Conservation (phyloP, 2,113 vertebrate genomes). For the Nothobranchius furzeri region DNA sequence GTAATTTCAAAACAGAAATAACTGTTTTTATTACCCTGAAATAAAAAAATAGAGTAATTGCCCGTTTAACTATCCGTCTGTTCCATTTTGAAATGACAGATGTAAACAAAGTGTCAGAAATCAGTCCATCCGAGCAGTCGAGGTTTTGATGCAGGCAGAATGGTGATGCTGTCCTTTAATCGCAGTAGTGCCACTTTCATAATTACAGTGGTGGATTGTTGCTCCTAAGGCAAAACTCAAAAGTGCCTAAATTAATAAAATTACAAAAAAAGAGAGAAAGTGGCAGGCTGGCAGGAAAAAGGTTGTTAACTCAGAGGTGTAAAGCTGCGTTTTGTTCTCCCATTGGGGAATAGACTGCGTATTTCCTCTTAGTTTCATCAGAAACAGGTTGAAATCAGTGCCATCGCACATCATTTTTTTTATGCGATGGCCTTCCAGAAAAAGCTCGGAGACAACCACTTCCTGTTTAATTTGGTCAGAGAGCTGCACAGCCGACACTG, state of each 20-base stretch:
- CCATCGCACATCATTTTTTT: slow-evolving; percentile 50
- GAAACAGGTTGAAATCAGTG: slow-evolving; percentile 47
- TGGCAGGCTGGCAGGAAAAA: slow-evolving; percentile 19
- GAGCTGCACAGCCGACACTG: slow-evolving; percentile 30
- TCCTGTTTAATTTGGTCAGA: slow-evolving; percentile 58
- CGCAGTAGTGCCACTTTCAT: slow-evolving; percentile 19
- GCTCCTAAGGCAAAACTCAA: slow-evolving; percentile 36
- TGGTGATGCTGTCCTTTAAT: slow-evolving; percentile 23
- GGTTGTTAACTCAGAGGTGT: slow-evolving; percentile 37
- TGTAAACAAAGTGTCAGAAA: background rate
- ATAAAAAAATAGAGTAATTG: background rate
- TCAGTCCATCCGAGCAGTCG: background rate
- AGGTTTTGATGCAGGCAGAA: slow-evolving; percentile 7
- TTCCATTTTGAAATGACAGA: background rate
- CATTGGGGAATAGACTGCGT: slow-evolving; percentile 1
- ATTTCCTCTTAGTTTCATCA: slow-evolving; percentile 62
- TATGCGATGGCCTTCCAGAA: slow-evolving; percentile 30
- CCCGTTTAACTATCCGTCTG: background rate
- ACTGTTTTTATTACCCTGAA: too few relatives aligned
- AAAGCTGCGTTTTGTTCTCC: slow-evolving; percentile 33
- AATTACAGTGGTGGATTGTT: slow-evolving; percentile 31
- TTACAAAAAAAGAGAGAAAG: slow-evolving; percentile 35
- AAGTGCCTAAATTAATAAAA: slow-evolving; percentile 48
- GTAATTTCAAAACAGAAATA: background rate
- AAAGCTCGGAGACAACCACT: slow-evolving; percentile 28